These are phyloP conservation scores for Brachyistius frenatus DNA, from an alignment of 2,113 vertebrate genomes.

Conservation along the genomic window DNA sequence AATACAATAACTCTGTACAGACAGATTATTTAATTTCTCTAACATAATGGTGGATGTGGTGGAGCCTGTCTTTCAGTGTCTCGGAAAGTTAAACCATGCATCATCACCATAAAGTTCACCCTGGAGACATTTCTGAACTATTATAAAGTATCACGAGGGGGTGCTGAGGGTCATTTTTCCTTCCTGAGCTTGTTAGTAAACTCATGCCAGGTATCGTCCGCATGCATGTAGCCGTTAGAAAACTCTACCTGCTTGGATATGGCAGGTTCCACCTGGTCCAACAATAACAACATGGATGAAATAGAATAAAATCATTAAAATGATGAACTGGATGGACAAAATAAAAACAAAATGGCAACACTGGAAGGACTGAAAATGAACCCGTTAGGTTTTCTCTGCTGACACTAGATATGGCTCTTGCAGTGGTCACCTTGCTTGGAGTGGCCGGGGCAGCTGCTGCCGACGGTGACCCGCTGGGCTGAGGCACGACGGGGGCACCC, in stretches of 20 bases:
- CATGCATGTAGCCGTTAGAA: slow-evolving; percentile 56
- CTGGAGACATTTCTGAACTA: slow-evolving; percentile 10
- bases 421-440: slow-evolving; percentile 88
- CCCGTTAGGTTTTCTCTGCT: rapidly evolving
- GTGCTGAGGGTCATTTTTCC: not conserved
- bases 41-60: slow-evolving; percentile 4
- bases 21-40: not conserved
- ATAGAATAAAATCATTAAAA: slow-evolving; percentile 29
- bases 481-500: slow-evolving; percentile 89
- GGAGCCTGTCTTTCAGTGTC: not conserved
- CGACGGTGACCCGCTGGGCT: slow-evolving; percentile 80
- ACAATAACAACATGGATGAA: slow-evolving; percentile 54
- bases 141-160: not conserved
- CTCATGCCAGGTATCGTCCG: slow-evolving; percentile 51
- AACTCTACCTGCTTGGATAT: slow-evolving; percentile 79
- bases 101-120: not conserved
- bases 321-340: not conserved
- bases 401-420: not conserved
- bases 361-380: not conserved
- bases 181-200: slow-evolving; percentile 54
- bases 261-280: slow-evolving; percentile 69
- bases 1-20: not conserved
- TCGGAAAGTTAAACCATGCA: slow-evolving; percentile 34
- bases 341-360: not conserved
- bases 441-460: slow-evolving; percentile 81